Evolutionary conservation across 2,888 invertebrate genomes (phyloP), one percentile per base, ranked within the genome.

Genomic region (Caenorhabditis doughertyi): DNA sequence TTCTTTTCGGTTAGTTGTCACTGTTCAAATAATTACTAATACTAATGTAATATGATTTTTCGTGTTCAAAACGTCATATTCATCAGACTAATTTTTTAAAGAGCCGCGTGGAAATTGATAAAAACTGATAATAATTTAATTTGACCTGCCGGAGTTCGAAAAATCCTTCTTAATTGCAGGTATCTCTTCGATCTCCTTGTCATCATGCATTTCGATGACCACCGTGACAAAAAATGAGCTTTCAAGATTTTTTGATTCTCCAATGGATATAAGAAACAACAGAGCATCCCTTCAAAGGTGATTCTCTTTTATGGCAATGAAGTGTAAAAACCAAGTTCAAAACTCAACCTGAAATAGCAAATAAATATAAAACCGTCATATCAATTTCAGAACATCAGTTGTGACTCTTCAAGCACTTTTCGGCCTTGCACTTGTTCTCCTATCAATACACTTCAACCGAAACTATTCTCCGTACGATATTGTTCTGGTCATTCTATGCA

Each of bases 401-500:
- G 49, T 82, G n/a, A 39, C 53, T 27, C n/a, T 67, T 8, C 72
- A 82, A 65, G 53, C 70, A 62, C 51, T 77, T 62, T 77, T 73
- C 60, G 72, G 72, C 23, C 35, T 77, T 13, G 44, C 62, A 18
- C 64, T 77, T 53, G 49, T 73, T 8, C 25, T 82, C 42, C 65
- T 77, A 60, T 62, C 73, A 53, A 44, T 65, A 39, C 77, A 77
- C 32, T 72, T 77, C 51, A 44, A 25, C 67, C 44, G 35, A 39
- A n/a, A 47, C 35, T 58, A 71, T 29, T 77, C 77, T 2, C 68
- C 77, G n/a, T 77, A 77, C 70, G 72, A 77, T 64, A 68, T 82
- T 47, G 32, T 67, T 32, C 35, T 77, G 68, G 62, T 44, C 49
- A 58, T 82, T 67, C 58, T 82, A 16, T 72, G 67, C 47, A 65